Conservation (phyloP, 2,888 invertebrate genomes). For the Yponomeuta sedellus region DNA sequence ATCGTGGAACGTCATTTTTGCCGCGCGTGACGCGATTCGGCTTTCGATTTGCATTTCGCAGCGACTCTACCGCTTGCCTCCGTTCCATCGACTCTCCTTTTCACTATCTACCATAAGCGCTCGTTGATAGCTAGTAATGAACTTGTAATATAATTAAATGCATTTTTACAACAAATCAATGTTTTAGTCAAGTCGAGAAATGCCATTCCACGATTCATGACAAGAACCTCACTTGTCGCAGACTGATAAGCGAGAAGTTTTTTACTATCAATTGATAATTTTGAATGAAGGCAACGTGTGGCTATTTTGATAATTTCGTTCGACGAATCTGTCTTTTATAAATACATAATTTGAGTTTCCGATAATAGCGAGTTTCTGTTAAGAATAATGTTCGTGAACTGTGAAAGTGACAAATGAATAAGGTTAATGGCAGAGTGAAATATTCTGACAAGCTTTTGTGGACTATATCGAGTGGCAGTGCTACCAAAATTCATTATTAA, state of each 20-base stretch:
- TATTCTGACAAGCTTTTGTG: too few species aligned
- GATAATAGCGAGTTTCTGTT: too few species aligned
- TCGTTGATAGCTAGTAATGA: not conserved
- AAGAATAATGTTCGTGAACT: too few species aligned
- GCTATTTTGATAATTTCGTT: not conserved
- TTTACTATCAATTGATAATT: not conserved
- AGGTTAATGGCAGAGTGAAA: too few species aligned
- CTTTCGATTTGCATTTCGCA: conserved; percentile 24
- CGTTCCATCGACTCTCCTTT: not conserved
- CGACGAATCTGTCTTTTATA: not conserved
- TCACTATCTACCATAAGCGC: not conserved
- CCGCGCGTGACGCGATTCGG: conserved; percentile 44
- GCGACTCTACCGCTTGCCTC: conserved; percentile 27
- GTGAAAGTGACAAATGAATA: too few species aligned
- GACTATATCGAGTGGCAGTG: too few species aligned
- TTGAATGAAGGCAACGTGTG: not conserved
- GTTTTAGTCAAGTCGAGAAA: not conserved
- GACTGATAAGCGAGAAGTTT: not conserved
- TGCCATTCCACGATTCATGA: not conserved
- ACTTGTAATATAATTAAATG: not conserved
- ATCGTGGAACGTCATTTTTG: conserved; percentile 44
- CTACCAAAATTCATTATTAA: too few species aligned
- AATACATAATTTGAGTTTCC: too few species aligned
- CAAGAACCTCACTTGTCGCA: not conserved
- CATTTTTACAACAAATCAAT: not conserved